Evolutionary conservation across 2,888 invertebrate genomes (phyloP).

Genomic region (Chloromyia formosa): DNA sequence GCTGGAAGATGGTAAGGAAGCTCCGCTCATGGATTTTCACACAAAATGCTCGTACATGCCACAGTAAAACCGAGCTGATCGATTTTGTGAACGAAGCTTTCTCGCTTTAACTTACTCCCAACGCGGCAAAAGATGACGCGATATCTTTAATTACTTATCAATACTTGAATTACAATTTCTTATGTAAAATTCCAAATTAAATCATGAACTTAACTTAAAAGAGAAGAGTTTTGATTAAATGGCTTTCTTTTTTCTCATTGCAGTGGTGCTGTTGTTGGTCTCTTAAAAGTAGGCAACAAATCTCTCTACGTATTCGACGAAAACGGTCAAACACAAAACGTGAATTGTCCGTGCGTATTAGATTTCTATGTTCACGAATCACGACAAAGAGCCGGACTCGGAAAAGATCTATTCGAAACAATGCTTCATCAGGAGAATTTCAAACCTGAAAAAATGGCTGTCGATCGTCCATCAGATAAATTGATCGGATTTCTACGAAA

Average conservation of each 20-base stretch:
- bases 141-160: too few relatives aligned
- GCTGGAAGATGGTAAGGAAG: too few relatives aligned
- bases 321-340: conserved; percentile 75
- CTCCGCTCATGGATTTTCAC: too few relatives aligned
- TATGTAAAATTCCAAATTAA: too few relatives aligned
- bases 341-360: conserved; percentile 85
- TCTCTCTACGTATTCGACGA: conserved; percentile 86
- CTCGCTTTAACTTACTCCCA: too few relatives aligned
- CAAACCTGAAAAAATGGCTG: conserved; percentile 79
- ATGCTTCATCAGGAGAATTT: conserved; percentile 81
- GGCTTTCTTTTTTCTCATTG: conserved; percentile 26
- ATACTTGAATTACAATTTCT: too few relatives aligned
- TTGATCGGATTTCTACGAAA: conserved; percentile 85
- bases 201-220: too few relatives aligned
- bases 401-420: conserved; percentile 83
- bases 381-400: conserved; percentile 85
- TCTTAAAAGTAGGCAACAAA: conserved; percentile 90
- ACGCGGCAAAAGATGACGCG: too few relatives aligned
- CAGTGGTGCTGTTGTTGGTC: conserved; percentile 81
- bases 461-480: conserved; percentile 92
- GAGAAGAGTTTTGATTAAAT: too few relatives aligned
- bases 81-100: too few relatives aligned
- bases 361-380: conserved; percentile 92
- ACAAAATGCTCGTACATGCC: too few relatives aligned
- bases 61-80: too few relatives aligned